Base-by-base conservation (phyloP, 2,797 vertebrate genomes). In the Sebastes umbrosus region DNA sequence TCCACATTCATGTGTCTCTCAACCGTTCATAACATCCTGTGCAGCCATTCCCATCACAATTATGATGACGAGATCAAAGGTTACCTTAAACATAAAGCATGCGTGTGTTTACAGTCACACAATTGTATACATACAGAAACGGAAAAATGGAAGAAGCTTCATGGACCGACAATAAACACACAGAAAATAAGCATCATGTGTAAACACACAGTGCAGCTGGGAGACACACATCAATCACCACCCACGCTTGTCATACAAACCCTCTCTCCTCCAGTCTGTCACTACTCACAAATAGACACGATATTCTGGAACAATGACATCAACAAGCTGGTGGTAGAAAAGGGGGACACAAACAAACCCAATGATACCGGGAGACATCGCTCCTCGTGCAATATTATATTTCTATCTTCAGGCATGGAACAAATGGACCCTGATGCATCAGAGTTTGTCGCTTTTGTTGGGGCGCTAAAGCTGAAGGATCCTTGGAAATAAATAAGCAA, bases 221-320 rank as follows among this genome's bases (percentile, higher is more conserved):
- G 73, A 89, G 71, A 86, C 64, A 70, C 22, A 86, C 80, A 83
- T 90, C 87, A 77, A 77, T 90, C 84, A 81, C 34, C 73, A 10
- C 78, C 72, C 73, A 82, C 64, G 22, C 62, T 34, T 72, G 73
- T 77, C 83, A 82, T 27, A 54, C 59, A 80, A 59, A 78, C 68
- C 14, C 27, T 72, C 54, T 69, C 71, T 69, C 39, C 64, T 69
- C 18, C 59, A 78, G 50, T 55, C 59, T 70, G 46, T 31, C 18
- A 73, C 63, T 4, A 64, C 60, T 69, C 73, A 39, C 29, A 77
- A 63, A 78, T 31, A 73, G 18, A 69, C 55, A 43, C 36, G 46
- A 22, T 82, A 67, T 24, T 77, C 52, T 27, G 11, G 50, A 70
- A 77, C 50, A 58, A 63, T 52, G 75, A 64, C 73, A 80, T 62